phyloP scores from a whole-genome alignment of 2,797 vertebrate genomes.

The Tangara arthus region DNA sequence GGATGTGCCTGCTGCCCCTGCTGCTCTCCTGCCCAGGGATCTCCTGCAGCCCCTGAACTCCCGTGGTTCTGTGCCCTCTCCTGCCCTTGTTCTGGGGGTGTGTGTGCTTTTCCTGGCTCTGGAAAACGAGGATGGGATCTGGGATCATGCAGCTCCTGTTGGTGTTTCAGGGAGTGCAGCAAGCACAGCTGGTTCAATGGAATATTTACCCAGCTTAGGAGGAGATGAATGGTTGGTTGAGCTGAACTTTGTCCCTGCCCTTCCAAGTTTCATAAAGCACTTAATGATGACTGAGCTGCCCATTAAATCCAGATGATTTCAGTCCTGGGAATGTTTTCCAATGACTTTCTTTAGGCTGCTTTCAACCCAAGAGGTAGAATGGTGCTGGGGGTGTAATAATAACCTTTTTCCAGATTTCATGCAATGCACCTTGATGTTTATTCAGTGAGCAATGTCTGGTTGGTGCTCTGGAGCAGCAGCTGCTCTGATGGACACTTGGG shows the following conservation, averaged over 20 bases:
- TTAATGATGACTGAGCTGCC: neutral
- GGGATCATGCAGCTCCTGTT: neutral
- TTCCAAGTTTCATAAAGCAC: neutral
- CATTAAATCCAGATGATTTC: neutral
- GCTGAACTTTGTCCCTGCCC: neutral
- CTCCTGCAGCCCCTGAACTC: neutral
- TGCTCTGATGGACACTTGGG: neutral
- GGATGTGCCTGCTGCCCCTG: neutral
- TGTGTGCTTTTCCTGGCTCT: neutral
- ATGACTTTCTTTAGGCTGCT: neutral
- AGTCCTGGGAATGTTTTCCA: neutral
- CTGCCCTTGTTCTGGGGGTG: neutral
- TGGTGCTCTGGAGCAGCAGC: neutral
- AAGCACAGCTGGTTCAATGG: neutral
- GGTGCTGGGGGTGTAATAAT: neutral
- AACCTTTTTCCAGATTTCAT: neutral
- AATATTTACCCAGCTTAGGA: neutral
- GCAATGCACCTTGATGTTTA: neutral
- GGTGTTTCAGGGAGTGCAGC: neutral
- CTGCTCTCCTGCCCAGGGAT: fast-evolving
- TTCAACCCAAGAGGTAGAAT: neutral
- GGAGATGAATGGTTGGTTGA: neutral
- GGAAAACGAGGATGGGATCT: neutral
- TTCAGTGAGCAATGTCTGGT: neutral
- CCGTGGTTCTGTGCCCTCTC: neutral